Base-by-base conservation (phyloP, 2,888 invertebrate species). In the Hydrotaea diabolus region DNA sequence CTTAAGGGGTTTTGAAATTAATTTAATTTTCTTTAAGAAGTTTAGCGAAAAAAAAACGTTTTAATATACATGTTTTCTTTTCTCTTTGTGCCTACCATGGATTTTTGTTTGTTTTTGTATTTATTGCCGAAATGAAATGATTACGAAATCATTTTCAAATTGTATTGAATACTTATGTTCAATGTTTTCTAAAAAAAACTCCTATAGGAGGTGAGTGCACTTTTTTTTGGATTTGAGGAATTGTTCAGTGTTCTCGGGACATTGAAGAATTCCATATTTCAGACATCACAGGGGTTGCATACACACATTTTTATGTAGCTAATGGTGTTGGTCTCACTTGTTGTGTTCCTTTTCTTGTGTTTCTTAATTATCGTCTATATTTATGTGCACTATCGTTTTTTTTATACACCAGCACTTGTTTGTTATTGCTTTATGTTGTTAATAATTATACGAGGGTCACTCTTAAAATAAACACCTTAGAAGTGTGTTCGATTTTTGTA, bases 141-240 rank as follows among this genome's bases (percentile, higher is more conserved):
- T 85, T 66, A 69, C 71, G 23, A 59, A 85, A 83, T 76, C 85
- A 85, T 87, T 87, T 21, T 9, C 39, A 31, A 64, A 69, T 53
- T 66, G 66, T 59, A 77, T 49, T 21, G 21, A 55, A 39, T 21
- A 83, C n/a, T 88, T 87, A 77, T 80, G 82, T 80, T 82, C 31
- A 77, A 77, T 79, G 80, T 84, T 76, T 55, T 43, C 69, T 66
- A 74, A 87, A 84, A 86, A 74, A 87, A 84, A 86, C 81, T 82
- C 80, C 80, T 77, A 71, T 83, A 91, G 91, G 91, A 91, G 91
- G 91, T 91, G 91, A 91, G 91, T 91, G 89, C 87, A 86, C 86
- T 86, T 86, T 39, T 36, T 64, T 64, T n/a, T n/a, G n/a, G 17
- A 57, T 21, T 19, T 23, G 0, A 15, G 17, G 76, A 87, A 79